These are phyloP conservation scores for Petroica traversi DNA, from an alignment of 2,113 vertebrate genomes.

Conservation along the genomic window DNA sequence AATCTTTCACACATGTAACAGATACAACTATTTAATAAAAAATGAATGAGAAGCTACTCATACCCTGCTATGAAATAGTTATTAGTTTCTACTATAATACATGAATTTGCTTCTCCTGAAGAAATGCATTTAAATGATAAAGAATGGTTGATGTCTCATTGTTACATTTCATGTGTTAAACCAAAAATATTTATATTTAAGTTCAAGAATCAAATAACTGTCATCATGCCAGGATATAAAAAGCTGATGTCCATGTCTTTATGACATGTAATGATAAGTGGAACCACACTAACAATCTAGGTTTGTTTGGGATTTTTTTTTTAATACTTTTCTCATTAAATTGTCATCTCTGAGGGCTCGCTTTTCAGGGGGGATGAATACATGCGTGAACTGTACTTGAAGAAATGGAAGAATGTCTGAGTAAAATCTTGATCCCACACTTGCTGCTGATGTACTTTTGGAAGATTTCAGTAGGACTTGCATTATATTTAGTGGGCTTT, in stretches of 20 bases:
- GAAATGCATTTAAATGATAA: not conserved
- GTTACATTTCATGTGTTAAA: not conserved
- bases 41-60: constrained; percentile 22
- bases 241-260: not conserved
- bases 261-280: not conserved
- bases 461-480: not conserved
- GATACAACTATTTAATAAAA: constrained; percentile 59
- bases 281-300: not conserved
- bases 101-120: constrained; percentile 1
- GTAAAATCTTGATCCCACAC: not conserved
- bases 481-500: not conserved
- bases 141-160: not conserved
- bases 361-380: not conserved
- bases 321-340: not conserved
- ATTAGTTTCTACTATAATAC: not conserved
- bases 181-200: not conserved
- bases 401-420: not conserved
- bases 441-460: not conserved
- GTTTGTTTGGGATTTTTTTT: not conserved
- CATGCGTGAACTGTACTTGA: not conserved
- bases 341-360: not conserved
- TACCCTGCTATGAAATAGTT: constrained; percentile 26
- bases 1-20: constrained; percentile 41
- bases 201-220: not conserved
- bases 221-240: not conserved